Conservation (phyloP, 2,888 invertebrate genomes). For the Brachyopa scutellaris region DNA sequence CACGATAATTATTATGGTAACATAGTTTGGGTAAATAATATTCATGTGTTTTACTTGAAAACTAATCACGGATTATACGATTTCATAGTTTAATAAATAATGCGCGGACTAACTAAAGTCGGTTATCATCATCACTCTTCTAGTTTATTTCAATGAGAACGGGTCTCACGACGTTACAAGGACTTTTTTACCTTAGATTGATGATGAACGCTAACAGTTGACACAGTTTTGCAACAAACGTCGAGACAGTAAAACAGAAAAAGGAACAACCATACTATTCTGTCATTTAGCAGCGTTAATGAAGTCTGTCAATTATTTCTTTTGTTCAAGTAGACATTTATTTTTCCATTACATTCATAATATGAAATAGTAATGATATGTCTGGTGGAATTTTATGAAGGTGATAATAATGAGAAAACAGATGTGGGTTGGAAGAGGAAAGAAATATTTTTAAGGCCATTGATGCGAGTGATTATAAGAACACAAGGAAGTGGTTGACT, state of each 20-base stretch:
- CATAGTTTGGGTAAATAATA: not conserved
- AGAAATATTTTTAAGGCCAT: no score
- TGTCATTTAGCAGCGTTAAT: slow-evolving; percentile 2
- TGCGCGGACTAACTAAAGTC: slow-evolving; percentile 29
- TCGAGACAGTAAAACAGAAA: slow-evolving; percentile 44
- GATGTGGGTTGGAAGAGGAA: no score
- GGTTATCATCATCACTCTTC: not conserved
- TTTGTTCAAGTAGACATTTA: slow-evolving; percentile 27
- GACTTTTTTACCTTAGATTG: slow-evolving; percentile 27
- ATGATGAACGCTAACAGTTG: slow-evolving; percentile 35
- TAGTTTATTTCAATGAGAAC: no score
- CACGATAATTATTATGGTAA: not conserved
- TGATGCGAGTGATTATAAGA: no score
- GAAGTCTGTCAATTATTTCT: slow-evolving; percentile 7
- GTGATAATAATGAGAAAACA: no score
- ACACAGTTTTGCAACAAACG: slow-evolving; percentile 39
- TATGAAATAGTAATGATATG: not conserved
- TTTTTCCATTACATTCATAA: slow-evolving; percentile 18
- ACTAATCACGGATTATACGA: slow-evolving; percentile 36
- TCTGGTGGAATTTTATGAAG: no score
- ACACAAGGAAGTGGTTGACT: no score
- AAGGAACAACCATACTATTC: slow-evolving; percentile 16
- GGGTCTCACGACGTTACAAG: no score
- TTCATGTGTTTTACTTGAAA: no score
- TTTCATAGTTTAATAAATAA: slow-evolving; percentile 31